Conservation (phyloP, 2,797 vertebrate genomes). For the Sorex maritimensis region DNA sequence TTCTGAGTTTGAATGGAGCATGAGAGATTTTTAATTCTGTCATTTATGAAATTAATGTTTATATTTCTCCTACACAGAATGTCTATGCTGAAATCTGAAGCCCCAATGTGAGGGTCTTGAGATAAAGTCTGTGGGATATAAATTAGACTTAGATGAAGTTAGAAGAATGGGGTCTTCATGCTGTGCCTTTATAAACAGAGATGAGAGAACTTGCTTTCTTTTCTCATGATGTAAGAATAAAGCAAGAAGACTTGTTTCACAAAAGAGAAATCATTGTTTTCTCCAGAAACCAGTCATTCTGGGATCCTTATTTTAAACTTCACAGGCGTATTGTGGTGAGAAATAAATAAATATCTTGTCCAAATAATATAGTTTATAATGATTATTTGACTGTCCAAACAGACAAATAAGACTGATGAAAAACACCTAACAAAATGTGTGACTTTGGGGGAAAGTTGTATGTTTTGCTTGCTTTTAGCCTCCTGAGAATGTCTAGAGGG, state of each 20-base stretch:
- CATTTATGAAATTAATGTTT: background rate
- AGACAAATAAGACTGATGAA: background rate
- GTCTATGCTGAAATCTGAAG: background rate
- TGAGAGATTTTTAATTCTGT: background rate
- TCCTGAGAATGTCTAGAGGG: too few relatives aligned
- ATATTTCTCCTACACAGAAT: background rate
- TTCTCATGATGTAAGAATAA: background rate
- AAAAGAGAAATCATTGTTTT: background rate
- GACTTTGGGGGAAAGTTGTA: too few relatives aligned
- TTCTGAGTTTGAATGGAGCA: slow-evolving; percentile 3
- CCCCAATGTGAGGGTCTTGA: background rate
- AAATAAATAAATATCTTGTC: background rate
- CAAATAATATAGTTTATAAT: background rate
- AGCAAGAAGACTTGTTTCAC: background rate
- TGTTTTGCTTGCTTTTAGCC: too few relatives aligned
- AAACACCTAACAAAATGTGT: too few relatives aligned
- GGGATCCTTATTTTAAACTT: background rate
- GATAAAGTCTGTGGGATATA: background rate
- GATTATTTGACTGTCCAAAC: background rate
- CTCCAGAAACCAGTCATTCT: background rate
- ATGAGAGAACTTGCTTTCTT: background rate
- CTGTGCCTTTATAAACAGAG: background rate
- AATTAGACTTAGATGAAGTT: background rate
- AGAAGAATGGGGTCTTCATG: background rate
- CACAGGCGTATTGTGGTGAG: background rate